Evolutionary conservation across 2,113 vertebrate species (phyloP).

Genomic region (Campylomormyrus tamandua): DNA sequence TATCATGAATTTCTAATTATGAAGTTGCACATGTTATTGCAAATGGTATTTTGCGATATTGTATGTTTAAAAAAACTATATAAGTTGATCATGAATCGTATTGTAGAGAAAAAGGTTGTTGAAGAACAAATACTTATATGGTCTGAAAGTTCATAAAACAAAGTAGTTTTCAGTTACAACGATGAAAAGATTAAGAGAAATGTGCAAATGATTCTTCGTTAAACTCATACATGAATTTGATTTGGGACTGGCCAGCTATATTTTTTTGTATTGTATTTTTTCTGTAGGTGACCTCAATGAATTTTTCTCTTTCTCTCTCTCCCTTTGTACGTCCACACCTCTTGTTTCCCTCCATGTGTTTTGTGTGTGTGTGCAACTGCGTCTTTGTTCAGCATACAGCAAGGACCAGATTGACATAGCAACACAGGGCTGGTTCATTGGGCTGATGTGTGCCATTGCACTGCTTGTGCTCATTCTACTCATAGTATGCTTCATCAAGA

Average conservation of each 20-base stretch:
- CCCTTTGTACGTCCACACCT: slow-evolving; percentile 8
- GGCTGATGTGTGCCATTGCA: slow-evolving; percentile 94
- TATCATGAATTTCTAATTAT: not conserved
- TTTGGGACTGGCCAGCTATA: not conserved
- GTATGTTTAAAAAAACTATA: not conserved
- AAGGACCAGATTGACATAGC: slow-evolving; percentile 89
- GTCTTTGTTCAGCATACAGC: slow-evolving; percentile 70
- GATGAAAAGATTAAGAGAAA: slow-evolving; percentile 16
- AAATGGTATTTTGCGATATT: not conserved
- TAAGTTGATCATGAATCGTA: not conserved
- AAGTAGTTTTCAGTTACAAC: not conserved
- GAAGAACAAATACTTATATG: not conserved
- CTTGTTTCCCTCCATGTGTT: slow-evolving; percentile 7
- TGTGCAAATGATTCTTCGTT: not conserved
- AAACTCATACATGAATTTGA: not conserved
- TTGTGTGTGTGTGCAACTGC: not conserved
- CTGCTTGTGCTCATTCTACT: slow-evolving; percentile 94
- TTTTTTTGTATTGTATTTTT: not conserved
- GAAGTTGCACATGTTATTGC: not conserved
- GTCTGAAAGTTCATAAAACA: not conserved
- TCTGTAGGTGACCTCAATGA: not conserved
- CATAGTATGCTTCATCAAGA: slow-evolving; percentile 98
- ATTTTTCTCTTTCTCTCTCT: slow-evolving; percentile 14
- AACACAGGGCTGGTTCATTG: slow-evolving; percentile 98
- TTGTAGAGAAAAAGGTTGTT: not conserved